Evolutionary conservation across 2,113 vertebrate genomes (phyloP).

Genomic region (Vireo altiloquus): DNA sequence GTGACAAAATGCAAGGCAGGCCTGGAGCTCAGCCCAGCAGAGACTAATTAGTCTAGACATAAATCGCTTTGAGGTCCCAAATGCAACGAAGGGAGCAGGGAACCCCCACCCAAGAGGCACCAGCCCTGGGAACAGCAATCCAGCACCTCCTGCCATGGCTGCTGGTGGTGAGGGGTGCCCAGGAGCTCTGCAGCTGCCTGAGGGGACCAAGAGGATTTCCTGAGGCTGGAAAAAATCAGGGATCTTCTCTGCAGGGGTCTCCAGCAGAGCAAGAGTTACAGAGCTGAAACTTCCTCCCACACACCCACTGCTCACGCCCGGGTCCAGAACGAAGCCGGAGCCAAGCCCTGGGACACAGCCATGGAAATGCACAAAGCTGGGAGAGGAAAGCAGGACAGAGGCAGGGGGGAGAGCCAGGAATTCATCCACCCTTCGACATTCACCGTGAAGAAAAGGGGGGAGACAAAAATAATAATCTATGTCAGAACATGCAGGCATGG

Average conservation of each 20-base stretch:
- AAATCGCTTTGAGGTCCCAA: background rate
- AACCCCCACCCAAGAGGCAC: background rate
- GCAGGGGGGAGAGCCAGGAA: background rate
- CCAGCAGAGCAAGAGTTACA: constrained; percentile 31
- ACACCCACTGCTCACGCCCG: background rate
- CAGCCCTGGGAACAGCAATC: background rate
- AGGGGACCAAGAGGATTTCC: background rate
- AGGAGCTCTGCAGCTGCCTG: background rate
- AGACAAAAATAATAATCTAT: background rate
- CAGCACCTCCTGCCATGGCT: background rate
- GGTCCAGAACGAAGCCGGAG: background rate
- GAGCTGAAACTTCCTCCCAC: background rate
- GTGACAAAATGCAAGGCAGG: fast-evolving
- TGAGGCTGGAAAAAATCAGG: background rate
- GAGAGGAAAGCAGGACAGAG: background rate
- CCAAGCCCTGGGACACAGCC: constrained; percentile 26
- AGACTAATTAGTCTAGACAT: background rate
- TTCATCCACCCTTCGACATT: background rate
- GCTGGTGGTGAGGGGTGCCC: background rate
- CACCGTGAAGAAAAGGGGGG: background rate
- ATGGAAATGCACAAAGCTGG: background rate
- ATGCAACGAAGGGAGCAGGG: fast-evolving
- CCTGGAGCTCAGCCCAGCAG: background rate
- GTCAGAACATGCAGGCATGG: background rate
- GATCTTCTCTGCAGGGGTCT: background rate